These are phyloP conservation scores for Imbricaverruca yamaguchii DNA, from an alignment of 2,888 invertebrate species.

Conservation along the genomic window DNA sequence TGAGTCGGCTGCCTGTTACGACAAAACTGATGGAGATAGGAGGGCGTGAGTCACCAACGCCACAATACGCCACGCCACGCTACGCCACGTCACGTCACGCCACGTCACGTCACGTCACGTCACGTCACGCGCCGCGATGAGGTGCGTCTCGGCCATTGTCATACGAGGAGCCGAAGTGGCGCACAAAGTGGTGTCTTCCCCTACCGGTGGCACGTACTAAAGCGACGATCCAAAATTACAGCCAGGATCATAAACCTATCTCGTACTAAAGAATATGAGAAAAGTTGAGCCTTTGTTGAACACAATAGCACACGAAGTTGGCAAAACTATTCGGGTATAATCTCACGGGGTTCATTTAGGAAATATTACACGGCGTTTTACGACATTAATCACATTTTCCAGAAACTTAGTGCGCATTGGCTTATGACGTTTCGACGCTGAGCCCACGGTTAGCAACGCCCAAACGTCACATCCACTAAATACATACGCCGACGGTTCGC, in stretches of 20 bases:
- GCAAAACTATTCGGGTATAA: conserved; percentile 2
- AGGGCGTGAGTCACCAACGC: no score
- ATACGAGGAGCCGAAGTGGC: no score
- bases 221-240: conserved; percentile 4
- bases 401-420: neutral
- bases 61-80: no score
- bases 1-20: no score
- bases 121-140: no score
- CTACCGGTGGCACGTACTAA: neutral
- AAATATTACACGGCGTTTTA: neutral
- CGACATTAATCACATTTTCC: conserved; percentile 9
- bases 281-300: neutral
- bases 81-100: no score
- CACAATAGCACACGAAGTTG: neutral
- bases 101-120: no score
- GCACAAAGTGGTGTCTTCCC: neutral
- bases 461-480: no score
- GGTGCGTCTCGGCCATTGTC: no score
- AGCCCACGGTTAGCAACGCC: no score
- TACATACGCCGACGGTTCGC: no score
- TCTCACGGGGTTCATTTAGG: neutral
- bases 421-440: neutral
- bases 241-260: neutral
- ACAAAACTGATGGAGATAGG: no score
- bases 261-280: conserved; percentile 8